Conservation (phyloP, 2,888 invertebrate species). For the Agrenia bidenticulata region DNA sequence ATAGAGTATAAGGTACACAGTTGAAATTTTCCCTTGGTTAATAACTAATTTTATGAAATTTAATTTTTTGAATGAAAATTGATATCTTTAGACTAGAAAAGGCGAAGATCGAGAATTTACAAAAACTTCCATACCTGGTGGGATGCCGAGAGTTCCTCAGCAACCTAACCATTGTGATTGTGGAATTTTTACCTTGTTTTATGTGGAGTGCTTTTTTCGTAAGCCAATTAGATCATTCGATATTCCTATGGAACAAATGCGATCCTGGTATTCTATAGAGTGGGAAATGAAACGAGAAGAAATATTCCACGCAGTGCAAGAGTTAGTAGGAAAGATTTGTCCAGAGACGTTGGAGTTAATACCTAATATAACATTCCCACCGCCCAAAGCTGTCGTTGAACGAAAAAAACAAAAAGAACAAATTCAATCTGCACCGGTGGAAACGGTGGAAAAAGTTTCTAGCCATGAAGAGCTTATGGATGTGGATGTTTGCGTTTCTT, state of each 20-base stretch:
- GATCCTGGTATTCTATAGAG: constrained; percentile 57
- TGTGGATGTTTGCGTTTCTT: background rate
- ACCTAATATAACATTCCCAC: constrained; percentile 36
- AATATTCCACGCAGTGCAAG: constrained; percentile 74
- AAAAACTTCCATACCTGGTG: constrained; percentile 81
- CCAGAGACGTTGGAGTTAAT: constrained; percentile 33
- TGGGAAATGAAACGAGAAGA: constrained; percentile 75
- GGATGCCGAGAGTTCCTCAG: constrained; percentile 90
- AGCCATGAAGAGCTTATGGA: constrained; percentile 3
- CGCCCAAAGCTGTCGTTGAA: background rate
- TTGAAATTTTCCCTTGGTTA: background rate
- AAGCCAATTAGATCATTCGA: constrained; percentile 25
- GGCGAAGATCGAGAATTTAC: constrained; percentile 70
- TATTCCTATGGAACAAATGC: background rate
- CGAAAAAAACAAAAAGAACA: constrained; percentile 10
- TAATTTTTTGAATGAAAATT: no score
- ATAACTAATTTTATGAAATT: no score
- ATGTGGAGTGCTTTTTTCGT: constrained; percentile 92
- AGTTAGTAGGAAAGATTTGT: constrained; percentile 72
- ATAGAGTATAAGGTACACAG: constrained; percentile 72
- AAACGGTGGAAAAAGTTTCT: background rate
- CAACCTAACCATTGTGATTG: constrained; percentile 97
- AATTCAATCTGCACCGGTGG: background rate
- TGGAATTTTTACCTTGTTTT: constrained; percentile 91
- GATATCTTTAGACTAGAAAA: constrained; percentile 63